Conservation (phyloP, 2,797 vertebrate species). For the Halcyon badia region DNA sequence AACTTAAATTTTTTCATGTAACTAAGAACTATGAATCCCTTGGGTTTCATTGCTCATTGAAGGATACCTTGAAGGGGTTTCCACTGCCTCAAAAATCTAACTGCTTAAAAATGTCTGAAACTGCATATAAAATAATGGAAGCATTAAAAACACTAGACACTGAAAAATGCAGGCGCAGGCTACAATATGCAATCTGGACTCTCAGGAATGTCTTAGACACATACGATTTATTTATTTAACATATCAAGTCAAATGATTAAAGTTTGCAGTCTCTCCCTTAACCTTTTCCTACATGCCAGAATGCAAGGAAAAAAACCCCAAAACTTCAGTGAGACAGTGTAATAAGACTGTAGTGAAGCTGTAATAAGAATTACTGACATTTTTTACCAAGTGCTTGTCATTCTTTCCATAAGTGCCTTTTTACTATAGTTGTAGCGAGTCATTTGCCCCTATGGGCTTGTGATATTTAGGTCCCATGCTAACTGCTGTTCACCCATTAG, state of each 20-base stretch:
- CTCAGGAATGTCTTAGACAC: background rate
- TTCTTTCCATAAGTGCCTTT: conserved; percentile 12
- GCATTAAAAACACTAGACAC: background rate
- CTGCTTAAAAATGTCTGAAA: background rate
- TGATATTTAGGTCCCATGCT: background rate
- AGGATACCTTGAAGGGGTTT: background rate
- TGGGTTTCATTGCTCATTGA: background rate
- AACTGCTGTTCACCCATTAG: background rate
- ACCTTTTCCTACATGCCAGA: background rate
- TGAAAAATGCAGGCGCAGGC: background rate
- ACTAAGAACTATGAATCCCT: background rate
- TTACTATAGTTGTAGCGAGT: background rate
- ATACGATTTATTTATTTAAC: background rate
- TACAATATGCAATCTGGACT: background rate
- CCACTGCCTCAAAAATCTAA: background rate
- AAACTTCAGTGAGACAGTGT: background rate
- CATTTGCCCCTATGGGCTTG: background rate
- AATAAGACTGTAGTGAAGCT: background rate
- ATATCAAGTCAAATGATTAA: background rate
- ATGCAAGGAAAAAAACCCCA: background rate
- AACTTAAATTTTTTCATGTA: background rate
- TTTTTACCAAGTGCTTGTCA: background rate
- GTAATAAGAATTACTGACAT: background rate
- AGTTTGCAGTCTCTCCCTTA: background rate
- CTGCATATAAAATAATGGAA: background rate